Evolutionary conservation across 2,888 invertebrate genomes (phyloP).

Genomic region (Ectobius pallidus): DNA sequence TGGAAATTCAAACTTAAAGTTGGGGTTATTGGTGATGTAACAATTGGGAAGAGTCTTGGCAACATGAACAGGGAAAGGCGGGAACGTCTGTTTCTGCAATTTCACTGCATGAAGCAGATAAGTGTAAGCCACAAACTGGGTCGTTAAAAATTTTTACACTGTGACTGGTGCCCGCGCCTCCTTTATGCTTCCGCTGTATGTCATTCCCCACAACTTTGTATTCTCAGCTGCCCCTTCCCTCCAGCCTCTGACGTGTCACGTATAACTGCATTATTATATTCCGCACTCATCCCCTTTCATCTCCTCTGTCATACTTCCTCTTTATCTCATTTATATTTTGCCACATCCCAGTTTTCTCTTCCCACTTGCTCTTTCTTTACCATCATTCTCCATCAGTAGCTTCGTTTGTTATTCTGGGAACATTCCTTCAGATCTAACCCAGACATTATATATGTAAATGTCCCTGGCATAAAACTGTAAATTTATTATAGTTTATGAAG

Average conservation of each 20-base stretch:
- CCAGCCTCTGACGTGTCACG: background rate
- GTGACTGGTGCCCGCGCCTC: background rate
- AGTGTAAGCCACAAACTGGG: background rate
- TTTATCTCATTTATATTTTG: conserved; percentile 14
- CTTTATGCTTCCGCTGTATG: conserved; percentile 24
- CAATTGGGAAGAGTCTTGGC: too few relatives aligned
- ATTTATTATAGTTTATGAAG: too few relatives aligned
- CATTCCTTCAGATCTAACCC: background rate
- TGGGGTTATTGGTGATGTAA: too few relatives aligned
- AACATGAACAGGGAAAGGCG: too few relatives aligned
- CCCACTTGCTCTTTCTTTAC: background rate
- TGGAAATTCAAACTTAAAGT: too few relatives aligned
- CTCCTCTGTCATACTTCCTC: background rate
- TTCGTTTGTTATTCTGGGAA: conserved; percentile 7
- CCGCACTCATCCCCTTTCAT: background rate
- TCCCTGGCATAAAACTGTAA: too few relatives aligned
- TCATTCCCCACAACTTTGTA: background rate
- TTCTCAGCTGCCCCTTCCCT: background rate
- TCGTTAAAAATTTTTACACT: conserved; percentile 19
- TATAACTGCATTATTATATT: conserved; percentile 9
- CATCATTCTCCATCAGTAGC: conserved; percentile 16
- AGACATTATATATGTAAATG: too few relatives aligned
- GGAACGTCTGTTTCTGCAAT: too few relatives aligned
- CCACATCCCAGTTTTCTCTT: background rate
- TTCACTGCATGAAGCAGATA: background rate